Conservation (phyloP, 2,113 vertebrate genomes). For the Cepphus grylle region DNA sequence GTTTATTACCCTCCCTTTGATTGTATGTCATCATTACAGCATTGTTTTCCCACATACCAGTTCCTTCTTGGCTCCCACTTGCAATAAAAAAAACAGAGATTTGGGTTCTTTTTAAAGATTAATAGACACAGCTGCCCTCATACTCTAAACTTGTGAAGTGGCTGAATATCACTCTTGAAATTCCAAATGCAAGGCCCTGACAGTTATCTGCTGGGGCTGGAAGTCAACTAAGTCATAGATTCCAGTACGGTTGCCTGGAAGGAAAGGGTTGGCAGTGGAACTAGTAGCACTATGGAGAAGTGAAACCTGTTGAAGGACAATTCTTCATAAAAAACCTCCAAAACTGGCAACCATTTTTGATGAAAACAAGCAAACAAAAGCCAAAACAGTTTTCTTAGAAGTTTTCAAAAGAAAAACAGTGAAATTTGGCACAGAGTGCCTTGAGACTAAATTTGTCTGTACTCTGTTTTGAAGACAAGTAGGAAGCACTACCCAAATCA, state of each 20-base stretch:
- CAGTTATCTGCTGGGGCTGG: neutral
- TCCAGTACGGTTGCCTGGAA: neutral
- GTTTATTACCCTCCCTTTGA: constrained; percentile 61
- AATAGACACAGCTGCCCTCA: constrained; percentile 16
- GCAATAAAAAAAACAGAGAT: constrained; percentile 55
- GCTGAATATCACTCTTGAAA: neutral
- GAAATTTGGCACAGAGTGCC: neutral
- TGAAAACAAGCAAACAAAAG: neutral
- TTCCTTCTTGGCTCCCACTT: constrained; percentile 39
- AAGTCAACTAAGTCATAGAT: neutral
- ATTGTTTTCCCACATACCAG: constrained; percentile 53
- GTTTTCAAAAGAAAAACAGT: neutral
- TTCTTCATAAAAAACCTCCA: neutral
- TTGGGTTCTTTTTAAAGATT: constrained; percentile 53
- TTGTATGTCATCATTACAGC: constrained; percentile 61
- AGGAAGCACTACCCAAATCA: neutral
- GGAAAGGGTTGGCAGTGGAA: neutral
- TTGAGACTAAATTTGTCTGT: neutral
- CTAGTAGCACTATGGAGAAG: neutral
- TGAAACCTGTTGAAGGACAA: neutral
- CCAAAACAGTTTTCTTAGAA: neutral
- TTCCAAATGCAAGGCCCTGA: neutral
- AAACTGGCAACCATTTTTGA: neutral
- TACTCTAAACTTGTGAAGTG: neutral
- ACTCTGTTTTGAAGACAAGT: neutral